A percentile compares a stretch with the other conserved stretches of the same genome.
These are phyloP conservation scores for Phaonia tiefii DNA, from an alignment of 2,888 invertebrate genomes.

Conservation along the genomic window DNA sequence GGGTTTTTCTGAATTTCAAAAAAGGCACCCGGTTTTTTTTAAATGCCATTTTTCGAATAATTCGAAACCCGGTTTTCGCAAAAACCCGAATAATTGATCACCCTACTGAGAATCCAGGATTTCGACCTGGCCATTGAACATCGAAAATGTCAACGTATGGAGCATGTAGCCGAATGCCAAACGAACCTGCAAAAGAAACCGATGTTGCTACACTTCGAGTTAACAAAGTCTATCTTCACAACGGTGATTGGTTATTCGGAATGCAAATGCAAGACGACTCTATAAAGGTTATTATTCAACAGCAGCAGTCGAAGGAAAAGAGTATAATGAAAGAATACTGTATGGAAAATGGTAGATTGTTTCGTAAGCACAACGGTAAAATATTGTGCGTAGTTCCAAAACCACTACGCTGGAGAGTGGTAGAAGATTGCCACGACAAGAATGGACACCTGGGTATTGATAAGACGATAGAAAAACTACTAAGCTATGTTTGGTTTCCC, in stretches of 20 bases:
- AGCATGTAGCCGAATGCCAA: constrained; percentile 33
- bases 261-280: constrained; percentile 46
- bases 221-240: constrained; percentile 10
- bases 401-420: constrained; percentile 62
- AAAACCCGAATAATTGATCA: no score
- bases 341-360: constrained; percentile 55
- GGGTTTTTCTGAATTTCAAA: no score
- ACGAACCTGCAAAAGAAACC: no score
- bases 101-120: constrained; percentile 44
- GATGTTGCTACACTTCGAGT: no score
- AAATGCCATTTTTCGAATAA: no score
- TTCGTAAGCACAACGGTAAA: constrained; percentile 37
- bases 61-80: no score
- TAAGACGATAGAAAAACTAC: constrained; percentile 66
- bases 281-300: constrained; percentile 13
- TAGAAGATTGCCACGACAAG: constrained; percentile 70
- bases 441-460: constrained; percentile 67
- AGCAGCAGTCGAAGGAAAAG: not conserved
- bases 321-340: constrained; percentile 32
- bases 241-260: constrained; percentile 5
- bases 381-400: constrained; percentile 65
- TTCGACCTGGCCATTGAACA: constrained; percentile 15
- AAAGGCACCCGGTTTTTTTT: no score
- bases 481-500: constrained; percentile 67
- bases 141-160: constrained; percentile 3